Percentiles rank a stretch among this genome's conserved stretches.
phyloP scores from a whole-genome alignment of 2,888 invertebrate species.

The Ganaspis brasiliensis region DNA sequence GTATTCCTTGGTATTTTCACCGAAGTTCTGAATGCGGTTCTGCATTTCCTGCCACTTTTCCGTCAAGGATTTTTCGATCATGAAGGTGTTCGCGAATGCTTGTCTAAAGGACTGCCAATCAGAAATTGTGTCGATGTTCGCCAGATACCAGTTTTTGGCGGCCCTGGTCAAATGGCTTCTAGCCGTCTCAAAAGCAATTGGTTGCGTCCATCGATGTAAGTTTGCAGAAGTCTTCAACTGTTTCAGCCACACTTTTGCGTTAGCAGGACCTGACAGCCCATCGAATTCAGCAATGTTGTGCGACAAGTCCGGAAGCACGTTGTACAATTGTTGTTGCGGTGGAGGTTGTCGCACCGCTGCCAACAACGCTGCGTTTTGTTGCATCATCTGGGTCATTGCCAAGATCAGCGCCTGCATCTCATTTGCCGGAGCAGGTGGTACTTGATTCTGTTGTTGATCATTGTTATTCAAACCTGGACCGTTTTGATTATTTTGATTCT shows the following conservation, averaged over 20 bases:
- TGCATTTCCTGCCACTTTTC: too few species aligned
- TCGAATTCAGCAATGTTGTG: constrained; percentile 1
- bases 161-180: too few species aligned
- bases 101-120: constrained; percentile 50
- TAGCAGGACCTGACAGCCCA: background rate
- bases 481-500: too few species aligned
- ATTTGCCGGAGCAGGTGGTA: too few species aligned
- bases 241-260: background rate
- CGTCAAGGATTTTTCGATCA: constrained; percentile 49
- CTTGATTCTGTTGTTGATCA: background rate
- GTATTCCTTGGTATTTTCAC: constrained; percentile 49
- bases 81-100: constrained; percentile 44
- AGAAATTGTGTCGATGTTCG: constrained; percentile 46
- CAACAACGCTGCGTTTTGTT: background rate
- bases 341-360: background rate
- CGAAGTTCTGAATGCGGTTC: constrained; percentile 22
- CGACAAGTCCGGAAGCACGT: too few species aligned
- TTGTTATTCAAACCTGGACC: too few species aligned
- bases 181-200: too few species aligned
- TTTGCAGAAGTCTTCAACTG: background rate
- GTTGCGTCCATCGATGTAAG: constrained; percentile 47
- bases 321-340: too few species aligned
- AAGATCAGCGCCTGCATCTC: background rate
- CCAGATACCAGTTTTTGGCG: too few species aligned
- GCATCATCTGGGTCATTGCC: constrained; percentile 1